These are phyloP conservation scores for Melieria picta DNA, from an alignment of 2,888 invertebrate genomes.

Conservation along the genomic window DNA sequence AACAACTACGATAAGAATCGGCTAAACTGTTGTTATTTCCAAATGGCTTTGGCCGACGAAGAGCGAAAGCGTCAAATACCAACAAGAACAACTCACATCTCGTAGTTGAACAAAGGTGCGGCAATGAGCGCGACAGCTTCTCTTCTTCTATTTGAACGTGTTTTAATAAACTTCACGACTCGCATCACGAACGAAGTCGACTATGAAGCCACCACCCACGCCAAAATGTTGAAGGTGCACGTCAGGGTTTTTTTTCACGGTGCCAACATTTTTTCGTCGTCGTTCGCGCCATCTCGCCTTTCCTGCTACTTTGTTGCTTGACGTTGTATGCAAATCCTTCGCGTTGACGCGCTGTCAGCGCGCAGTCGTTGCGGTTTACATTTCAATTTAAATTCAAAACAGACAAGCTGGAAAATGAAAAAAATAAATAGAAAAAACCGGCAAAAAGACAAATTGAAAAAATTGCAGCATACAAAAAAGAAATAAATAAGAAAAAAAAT, in stretches of 20 bases:
- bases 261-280: too few relatives aligned
- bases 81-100: not conserved
- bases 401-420: conserved; percentile 10
- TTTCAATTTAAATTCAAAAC: conserved; percentile 38
- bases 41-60: too few relatives aligned
- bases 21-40: too few relatives aligned
- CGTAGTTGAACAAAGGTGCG: not conserved
- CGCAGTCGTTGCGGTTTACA: conserved; percentile 28
- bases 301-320: too few relatives aligned
- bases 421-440: not conserved
- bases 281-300: too few relatives aligned
- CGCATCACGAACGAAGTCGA: too few relatives aligned
- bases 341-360: conserved; percentile 1
- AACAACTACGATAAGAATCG: too few relatives aligned
- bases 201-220: too few relatives aligned
- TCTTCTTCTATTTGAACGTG: conserved; percentile 15
- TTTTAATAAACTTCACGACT: conserved; percentile 25
- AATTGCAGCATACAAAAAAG: conserved; percentile 7
- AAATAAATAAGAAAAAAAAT: conserved; percentile 5
- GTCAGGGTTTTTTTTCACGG: too few relatives aligned
- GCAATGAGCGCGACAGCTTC: not conserved
- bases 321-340: too few relatives aligned
- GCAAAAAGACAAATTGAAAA: not conserved
- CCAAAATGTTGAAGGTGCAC: too few relatives aligned
- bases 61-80: not conserved